Evolutionary conservation across 2,113 vertebrate species (phyloP), one percentile per base, ranked within the genome.

Genomic region (Ptilorrhoa leucosticta): DNA sequence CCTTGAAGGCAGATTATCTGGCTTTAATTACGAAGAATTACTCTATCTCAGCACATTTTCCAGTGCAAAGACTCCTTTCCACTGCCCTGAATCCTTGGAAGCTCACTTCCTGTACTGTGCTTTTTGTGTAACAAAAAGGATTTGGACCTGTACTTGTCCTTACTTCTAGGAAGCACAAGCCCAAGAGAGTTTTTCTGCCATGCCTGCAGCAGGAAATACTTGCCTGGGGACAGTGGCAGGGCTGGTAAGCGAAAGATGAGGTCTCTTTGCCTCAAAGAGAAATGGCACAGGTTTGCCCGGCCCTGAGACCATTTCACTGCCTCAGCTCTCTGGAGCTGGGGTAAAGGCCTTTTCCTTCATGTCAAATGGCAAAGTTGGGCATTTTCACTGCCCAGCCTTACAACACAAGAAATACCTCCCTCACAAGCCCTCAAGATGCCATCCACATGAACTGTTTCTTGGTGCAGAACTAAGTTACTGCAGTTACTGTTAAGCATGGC

Each of bases 331-430:
- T 60, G 33, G 12, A 76, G 45, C 7, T 24, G 51, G 30, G 26
- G 28, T 51, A 77, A 84, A 77, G 31, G 24, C 37, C 16, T 84
- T 68, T 70, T 30, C 10, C 35, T 60, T 69, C 30, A 42, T 10
- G 23, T 7, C n/a, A 56, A 0, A 0, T 42, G 47, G 45, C 3
- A 19, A 42, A 54, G 13, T 3, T 10, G 26, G 31, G 10, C 7
- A 39, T 61, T 84, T 90, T 72, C 40, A 31, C 35, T 47, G 5
- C 30, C 50, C 54, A 48, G 15, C 15, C 42, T 75, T 56, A 48
- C 35, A 54, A 23, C 19, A 56, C 14, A 69, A 58, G 45, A 3
- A 47, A 45, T 11, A 27, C 19, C 5, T 84, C 13, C 66, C 31
- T 65, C 27, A 22, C 10, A 51, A 47, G 9, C 11, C 20, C 5